Evolutionary conservation across 2,888 invertebrate species (phyloP).

Genomic region (Drosophila affinis): DNA sequence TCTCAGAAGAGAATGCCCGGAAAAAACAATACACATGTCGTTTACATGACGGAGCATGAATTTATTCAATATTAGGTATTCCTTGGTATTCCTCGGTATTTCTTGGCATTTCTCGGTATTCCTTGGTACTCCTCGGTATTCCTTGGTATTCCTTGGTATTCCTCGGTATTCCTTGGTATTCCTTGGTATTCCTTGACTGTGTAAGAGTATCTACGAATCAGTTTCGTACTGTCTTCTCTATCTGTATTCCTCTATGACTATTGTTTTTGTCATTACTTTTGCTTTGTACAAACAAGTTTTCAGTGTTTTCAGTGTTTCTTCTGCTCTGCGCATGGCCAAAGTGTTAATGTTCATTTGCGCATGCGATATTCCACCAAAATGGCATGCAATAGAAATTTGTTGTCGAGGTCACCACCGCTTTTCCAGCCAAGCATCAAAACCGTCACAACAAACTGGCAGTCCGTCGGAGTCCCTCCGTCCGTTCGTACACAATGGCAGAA

Average conservation of each 20-base stretch:
- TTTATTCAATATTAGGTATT: no score
- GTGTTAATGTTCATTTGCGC: constrained; percentile 76
- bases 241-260: background rate
- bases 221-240: background rate
- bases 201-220: constrained; percentile 14
- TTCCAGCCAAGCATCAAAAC: constrained; percentile 38
- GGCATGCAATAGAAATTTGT: constrained; percentile 67
- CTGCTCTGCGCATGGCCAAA: constrained; percentile 57
- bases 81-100: no score
- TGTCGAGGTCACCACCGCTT: constrained; percentile 55
- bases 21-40: no score
- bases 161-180: no score
- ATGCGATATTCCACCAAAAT: constrained; percentile 63
- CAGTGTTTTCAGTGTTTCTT: constrained; percentile 24
- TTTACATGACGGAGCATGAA: no score
- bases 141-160: no score
- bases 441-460: constrained; percentile 26
- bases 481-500: constrained; percentile 42
- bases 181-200: background rate
- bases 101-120: no score
- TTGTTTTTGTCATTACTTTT: constrained; percentile 49
- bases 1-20: no score
- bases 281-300: constrained; percentile 52
- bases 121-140: no score
- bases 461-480: constrained; percentile 1